Evolutionary conservation across 2,113 vertebrate species (phyloP).

Genomic region (Coracopsis vasa): DNA sequence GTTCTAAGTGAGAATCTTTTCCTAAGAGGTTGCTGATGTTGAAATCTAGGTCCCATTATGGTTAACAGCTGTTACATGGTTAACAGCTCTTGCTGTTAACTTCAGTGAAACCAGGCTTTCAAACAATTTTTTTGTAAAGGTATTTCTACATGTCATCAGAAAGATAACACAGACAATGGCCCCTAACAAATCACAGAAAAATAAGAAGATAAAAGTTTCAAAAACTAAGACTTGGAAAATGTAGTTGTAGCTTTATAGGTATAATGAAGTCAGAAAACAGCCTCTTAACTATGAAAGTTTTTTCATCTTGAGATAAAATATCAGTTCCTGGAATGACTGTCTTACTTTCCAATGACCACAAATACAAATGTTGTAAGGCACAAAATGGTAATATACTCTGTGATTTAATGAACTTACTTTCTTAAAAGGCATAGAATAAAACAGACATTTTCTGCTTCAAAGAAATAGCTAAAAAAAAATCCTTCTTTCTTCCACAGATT

Average conservation of each 20-base stretch:
- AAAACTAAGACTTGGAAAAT: neutral
- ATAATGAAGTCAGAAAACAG: neutral
- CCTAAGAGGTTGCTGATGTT: neutral
- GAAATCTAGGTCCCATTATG: neutral
- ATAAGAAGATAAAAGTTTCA: neutral
- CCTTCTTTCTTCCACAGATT: neutral
- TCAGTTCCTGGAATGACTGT: neutral
- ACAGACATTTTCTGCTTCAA: neutral
- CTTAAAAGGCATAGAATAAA: neutral
- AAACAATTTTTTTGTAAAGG: neutral
- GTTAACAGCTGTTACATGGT: neutral
- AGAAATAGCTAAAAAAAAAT: neutral
- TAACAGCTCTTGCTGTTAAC: neutral
- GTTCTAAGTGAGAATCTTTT: neutral
- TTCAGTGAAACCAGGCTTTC: neutral
- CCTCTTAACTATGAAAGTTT: neutral
- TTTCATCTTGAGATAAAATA: neutral
- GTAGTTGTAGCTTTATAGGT: neutral
- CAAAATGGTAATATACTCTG: fast-evolving
- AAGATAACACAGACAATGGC: neutral
- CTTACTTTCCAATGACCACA: neutral
- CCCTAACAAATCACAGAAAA: neutral
- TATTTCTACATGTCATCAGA: neutral
- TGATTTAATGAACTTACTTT: neutral
- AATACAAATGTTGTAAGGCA: neutral